Conservation (phyloP, 2,888 invertebrate species). For the Boloria selene region DNA sequence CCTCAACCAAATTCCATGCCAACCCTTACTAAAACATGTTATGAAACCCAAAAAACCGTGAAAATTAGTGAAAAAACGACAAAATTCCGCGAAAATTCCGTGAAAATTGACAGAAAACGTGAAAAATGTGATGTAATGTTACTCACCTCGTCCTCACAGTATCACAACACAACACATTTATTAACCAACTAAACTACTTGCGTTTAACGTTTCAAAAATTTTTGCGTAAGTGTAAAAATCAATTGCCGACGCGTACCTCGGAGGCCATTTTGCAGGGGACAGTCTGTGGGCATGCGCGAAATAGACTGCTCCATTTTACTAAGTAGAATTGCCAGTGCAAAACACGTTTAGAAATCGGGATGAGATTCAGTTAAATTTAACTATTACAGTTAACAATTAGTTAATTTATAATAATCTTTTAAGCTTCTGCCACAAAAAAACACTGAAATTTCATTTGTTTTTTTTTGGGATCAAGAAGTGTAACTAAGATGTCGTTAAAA, state of each 20-base stretch:
- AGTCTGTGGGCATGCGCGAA: constrained; percentile 19
- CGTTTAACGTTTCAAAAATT: constrained; percentile 10
- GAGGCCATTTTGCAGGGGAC: constrained; percentile 73
- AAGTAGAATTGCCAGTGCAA: constrained; percentile 1
- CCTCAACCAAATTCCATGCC: not conserved
- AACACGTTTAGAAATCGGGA: constrained; percentile 34
- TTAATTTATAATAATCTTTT: no score
- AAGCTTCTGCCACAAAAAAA: no score
- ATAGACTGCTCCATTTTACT: not conserved
- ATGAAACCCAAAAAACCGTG: constrained; percentile 44
- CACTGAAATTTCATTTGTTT: no score
- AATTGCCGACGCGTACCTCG: constrained; percentile 65
- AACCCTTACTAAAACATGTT: constrained; percentile 5
- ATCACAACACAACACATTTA: constrained; percentile 35
- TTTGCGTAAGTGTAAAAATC: constrained; percentile 55
- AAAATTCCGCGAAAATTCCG: constrained; percentile 59
- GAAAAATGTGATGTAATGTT: not conserved
- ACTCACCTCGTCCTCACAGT: constrained; percentile 16
- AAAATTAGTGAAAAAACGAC: not conserved
- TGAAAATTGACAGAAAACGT: constrained; percentile 37
- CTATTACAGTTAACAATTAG: not conserved
- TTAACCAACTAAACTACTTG: constrained; percentile 13
- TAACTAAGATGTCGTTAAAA: no score
- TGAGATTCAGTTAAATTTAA: not conserved
- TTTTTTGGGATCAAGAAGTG: no score